Evolutionary conservation across 2,113 vertebrate genomes (phyloP).

Genomic region (Helogale parvula): DNA sequence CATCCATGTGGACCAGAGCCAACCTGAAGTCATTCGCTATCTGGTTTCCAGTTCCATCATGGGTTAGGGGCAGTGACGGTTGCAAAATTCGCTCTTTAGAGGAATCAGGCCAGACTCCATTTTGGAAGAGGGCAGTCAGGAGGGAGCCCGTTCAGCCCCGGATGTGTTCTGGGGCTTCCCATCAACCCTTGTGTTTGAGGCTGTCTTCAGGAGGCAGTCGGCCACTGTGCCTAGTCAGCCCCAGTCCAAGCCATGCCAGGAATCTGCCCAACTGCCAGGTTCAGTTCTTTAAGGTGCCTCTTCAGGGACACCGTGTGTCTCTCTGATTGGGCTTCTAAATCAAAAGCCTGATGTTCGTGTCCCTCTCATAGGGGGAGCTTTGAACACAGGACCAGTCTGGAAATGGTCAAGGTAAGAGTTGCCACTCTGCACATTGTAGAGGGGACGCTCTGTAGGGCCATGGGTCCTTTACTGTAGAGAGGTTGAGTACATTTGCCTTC

Average conservation of each 20-base stretch:
- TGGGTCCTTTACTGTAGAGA: conserved; percentile 47
- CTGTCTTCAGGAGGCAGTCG: not conserved
- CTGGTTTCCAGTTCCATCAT: not conserved
- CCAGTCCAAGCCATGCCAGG: conserved; percentile 55
- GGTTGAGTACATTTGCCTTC: conserved; percentile 56
- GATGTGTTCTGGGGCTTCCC: not conserved
- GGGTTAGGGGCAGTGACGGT: not conserved
- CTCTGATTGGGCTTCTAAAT: conserved; percentile 81
- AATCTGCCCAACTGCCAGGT: conserved; percentile 62
- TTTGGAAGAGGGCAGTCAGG: not conserved
- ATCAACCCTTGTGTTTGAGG: not conserved
- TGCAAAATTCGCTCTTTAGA: not conserved
- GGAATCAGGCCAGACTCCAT: not conserved
- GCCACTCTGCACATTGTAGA: conserved; percentile 81
- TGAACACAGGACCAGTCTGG: conserved; percentile 76
- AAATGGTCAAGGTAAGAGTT: conserved; percentile 65
- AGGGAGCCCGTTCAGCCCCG: not conserved
- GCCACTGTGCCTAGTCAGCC: not conserved
- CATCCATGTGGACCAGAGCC: not conserved
- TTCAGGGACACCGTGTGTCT: conserved; percentile 78
- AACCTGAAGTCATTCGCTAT: not conserved
- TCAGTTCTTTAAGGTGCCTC: conserved; percentile 76
- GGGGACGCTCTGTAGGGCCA: conserved; percentile 61
- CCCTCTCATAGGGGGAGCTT: conserved; percentile 81
- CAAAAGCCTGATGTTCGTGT: conserved; percentile 78